A percentile compares a stretch with the other conserved stretches of the same genome.
These are phyloP conservation scores for Phymatocera aterrima DNA, from an alignment of 2,888 invertebrate species.

Conservation along the genomic window DNA sequence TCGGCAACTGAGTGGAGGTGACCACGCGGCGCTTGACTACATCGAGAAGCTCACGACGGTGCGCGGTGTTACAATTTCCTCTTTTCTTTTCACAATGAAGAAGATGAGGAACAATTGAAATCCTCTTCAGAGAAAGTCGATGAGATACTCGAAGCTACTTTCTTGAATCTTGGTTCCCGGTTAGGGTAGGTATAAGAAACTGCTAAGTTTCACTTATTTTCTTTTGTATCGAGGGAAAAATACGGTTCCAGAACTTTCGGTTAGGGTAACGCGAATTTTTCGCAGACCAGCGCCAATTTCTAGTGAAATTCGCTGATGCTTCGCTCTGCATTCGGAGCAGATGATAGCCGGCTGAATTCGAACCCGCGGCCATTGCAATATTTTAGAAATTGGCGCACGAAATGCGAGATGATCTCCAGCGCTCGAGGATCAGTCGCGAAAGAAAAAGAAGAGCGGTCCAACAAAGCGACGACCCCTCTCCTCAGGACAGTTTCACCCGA, in stretches of 20 bases:
- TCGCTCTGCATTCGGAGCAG: too few species aligned
- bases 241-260: background rate
- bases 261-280: background rate
- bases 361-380: too few species aligned
- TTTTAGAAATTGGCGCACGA: too few species aligned
- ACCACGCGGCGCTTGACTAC: background rate
- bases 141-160: constrained; percentile 21
- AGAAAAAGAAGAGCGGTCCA: background rate
- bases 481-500: background rate
- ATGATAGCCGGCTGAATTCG: too few species aligned
- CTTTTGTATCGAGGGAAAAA: constrained; percentile 21
- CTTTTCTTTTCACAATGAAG: background rate
- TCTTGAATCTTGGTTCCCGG: background rate
- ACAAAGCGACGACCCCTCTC: background rate
- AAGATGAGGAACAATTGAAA: constrained; percentile 15
- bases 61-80: background rate
- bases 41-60: background rate
- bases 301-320: constrained; percentile 13
- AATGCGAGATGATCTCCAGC: too few species aligned
- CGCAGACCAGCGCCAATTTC: background rate
- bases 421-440: background rate
- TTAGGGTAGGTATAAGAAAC: constrained; percentile 1
- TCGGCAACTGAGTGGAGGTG: background rate
- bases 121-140: constrained; percentile 8
- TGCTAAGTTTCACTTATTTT: constrained; percentile 31